Evolutionary conservation across 2,888 invertebrate species (phyloP).

Genomic region (Oxyteleia sp.): DNA sequence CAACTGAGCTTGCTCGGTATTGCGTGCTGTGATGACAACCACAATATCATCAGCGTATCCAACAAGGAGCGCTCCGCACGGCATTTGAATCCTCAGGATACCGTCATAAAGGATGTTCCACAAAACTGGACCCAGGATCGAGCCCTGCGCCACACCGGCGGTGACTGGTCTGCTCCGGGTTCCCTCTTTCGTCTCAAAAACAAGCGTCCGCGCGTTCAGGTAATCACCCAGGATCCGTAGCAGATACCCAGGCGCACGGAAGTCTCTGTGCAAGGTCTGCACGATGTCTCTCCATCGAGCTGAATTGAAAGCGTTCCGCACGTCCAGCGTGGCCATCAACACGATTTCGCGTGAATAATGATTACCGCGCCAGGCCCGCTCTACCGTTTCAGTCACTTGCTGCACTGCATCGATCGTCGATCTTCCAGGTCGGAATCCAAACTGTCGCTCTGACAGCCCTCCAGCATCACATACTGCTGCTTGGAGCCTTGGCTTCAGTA

Average conservation of each 20-base stretch:
- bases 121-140: background rate
- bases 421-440: conserved; percentile 62
- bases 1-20: conserved; percentile 12
- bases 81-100: conserved; percentile 2
- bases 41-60: conserved; percentile 16
- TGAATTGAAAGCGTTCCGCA: background rate
- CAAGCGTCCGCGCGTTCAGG: conserved; percentile 1
- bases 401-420: conserved; percentile 67
- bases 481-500: conserved; percentile 64
- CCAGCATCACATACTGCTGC: conserved; percentile 57
- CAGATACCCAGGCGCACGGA: background rate
- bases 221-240: background rate
- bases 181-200: background rate
- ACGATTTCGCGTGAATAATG: conserved; percentile 45
- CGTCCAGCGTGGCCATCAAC: conserved; percentile 53
- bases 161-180: background rate
- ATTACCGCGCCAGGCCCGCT: conserved; percentile 31
- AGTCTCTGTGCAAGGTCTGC: background rate
- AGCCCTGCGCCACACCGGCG: conserved; percentile 5
- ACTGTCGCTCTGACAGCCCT: conserved; percentile 66
- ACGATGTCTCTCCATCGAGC: conserved; percentile 49
- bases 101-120: conserved; percentile 9
- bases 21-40: background rate
- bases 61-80: background rate
- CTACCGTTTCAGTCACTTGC: conserved; percentile 49